Evolutionary conservation across 2,113 vertebrate species (phyloP).

Genomic region (Eleginops maclovinus): DNA sequence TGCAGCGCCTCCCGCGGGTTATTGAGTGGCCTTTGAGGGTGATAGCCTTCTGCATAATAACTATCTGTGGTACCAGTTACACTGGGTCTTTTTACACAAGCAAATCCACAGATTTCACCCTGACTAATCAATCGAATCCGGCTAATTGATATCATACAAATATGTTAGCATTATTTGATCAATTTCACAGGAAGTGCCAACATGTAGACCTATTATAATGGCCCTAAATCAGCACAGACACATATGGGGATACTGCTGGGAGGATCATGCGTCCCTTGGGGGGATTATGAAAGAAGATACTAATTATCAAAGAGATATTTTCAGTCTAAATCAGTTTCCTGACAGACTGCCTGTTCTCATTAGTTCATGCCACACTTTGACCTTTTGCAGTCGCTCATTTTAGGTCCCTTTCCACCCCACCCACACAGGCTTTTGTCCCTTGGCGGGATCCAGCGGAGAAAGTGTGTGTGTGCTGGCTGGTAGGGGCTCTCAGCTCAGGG

Average conservation of each 20-base stretch:
- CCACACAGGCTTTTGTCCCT: constrained; percentile 58
- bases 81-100: constrained; percentile 8
- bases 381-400: constrained; percentile 57
- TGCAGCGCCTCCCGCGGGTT: constrained; percentile 61
- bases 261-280: not conserved
- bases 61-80: constrained; percentile 33
- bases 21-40: constrained; percentile 42
- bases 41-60: constrained; percentile 28
- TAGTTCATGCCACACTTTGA: constrained; percentile 66
- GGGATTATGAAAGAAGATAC: constrained; percentile 25
- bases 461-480: constrained; percentile 38
- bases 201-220: not conserved
- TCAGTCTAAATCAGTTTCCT: constrained; percentile 17
- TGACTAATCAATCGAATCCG: not conserved
- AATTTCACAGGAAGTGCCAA: not conserved
- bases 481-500: constrained; percentile 53
- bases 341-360: constrained; percentile 55
- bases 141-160: not conserved
- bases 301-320: constrained; percentile 47
- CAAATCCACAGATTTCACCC: not conserved
- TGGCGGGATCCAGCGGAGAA: constrained; percentile 40
- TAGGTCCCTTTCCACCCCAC: constrained; percentile 48
- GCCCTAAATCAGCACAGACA: not conserved
- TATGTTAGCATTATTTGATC: not conserved
- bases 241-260: not conserved